phyloP scores from a whole-genome alignment of 2,797 vertebrate genomes.

The Microctenopoma lineatum region DNA sequence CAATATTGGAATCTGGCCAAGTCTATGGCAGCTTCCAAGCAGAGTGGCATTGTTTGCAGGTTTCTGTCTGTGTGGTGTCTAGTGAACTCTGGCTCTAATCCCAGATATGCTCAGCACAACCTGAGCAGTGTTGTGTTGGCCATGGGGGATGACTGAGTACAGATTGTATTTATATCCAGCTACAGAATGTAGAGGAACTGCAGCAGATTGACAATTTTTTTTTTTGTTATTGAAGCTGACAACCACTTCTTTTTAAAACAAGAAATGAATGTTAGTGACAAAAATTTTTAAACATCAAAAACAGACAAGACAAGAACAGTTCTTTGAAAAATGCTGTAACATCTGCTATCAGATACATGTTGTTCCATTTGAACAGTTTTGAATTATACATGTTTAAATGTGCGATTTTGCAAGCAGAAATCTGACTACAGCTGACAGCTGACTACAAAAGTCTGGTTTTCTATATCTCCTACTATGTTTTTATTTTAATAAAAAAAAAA shows the following conservation, averaged over 20 bases:
- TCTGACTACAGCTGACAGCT: constrained; percentile 8
- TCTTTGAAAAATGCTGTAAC: constrained; percentile 13
- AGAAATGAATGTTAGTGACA: constrained; percentile 18
- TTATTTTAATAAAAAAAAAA: constrained; percentile 6
- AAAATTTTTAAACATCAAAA: constrained; percentile 15
- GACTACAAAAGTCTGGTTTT: constrained; percentile 13
- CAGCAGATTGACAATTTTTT: constrained; percentile 44
- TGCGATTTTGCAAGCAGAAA: constrained; percentile 25
- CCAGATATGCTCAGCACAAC: constrained; percentile 63
- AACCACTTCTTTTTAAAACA: constrained; percentile 8
- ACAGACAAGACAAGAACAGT: background rate
- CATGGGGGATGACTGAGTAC: constrained; percentile 54
- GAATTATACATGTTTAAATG: constrained; percentile 54
- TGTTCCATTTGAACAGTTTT: constrained; percentile 33
- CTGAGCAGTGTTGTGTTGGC: constrained; percentile 47
- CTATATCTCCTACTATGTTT: background rate
- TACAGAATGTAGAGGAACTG: constrained; percentile 45
- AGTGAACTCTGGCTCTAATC: constrained; percentile 60
- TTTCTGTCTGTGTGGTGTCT: constrained; percentile 61
- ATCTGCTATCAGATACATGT: constrained; percentile 17
- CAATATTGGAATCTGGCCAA: constrained; percentile 35
- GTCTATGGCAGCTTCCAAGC: constrained; percentile 52
- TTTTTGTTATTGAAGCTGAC: constrained; percentile 53
- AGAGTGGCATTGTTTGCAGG: constrained; percentile 56
- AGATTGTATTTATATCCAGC: constrained; percentile 58